Evolutionary conservation across 2,888 invertebrate genomes (phyloP).

Genomic region (Chaitophorus viminalis): DNA sequence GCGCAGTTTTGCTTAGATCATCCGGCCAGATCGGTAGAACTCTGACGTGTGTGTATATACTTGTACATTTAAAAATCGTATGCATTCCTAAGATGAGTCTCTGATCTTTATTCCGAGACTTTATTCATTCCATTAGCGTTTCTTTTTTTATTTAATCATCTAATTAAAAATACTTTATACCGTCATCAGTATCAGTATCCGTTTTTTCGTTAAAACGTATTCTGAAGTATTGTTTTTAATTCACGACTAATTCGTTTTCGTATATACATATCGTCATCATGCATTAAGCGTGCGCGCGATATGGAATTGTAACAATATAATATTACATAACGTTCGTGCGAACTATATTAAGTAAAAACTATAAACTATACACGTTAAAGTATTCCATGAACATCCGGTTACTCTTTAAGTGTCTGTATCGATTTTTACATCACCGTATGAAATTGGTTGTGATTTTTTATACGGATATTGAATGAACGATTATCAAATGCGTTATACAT

Average conservation of each 20-base stretch:
- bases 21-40: not conserved
- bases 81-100: not conserved
- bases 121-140: slow-evolving; percentile 3
- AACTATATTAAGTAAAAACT: not conserved
- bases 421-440: not conserved
- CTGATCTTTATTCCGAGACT: not conserved
- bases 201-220: not conserved
- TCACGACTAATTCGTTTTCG: not conserved
- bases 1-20: not conserved
- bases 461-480: not conserved
- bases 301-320: not conserved
- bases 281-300: not conserved
- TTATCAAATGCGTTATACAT: too few species aligned
- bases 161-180: not conserved
- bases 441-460: not conserved
- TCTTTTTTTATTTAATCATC: not conserved
- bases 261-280: not conserved
- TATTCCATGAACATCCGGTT: not conserved
- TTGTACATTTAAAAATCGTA: slow-evolving; percentile 4
- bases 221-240: not conserved
- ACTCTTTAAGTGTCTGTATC: not conserved
- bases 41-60: not conserved
- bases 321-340: not conserved
- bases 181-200: not conserved
- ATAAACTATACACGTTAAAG: not conserved